Base-by-base conservation (phyloP, 2,888 invertebrate genomes). In the Ctena decussata region DNA sequence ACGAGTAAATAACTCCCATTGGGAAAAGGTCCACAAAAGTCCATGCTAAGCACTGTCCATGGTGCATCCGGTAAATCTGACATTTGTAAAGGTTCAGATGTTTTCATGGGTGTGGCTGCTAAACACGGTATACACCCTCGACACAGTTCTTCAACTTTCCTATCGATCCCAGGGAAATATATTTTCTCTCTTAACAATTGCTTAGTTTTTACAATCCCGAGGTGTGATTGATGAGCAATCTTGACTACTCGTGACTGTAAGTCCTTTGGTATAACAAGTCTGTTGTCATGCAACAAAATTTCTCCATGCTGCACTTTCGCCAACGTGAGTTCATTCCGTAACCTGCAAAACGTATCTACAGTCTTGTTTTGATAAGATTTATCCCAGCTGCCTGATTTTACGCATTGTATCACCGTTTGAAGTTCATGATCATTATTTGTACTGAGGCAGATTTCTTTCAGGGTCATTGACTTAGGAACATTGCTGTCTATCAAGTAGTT, bases 141-240 rank as follows among this genome's bases (percentile, higher is more conserved):
- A 11, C 82, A 69, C 1, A 46, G n/a, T 21, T 53, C 44, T n/a
- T 90, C 88, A 3, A 89, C 88, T 49, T 60, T 24, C 8, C 57
- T 79, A 53, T 89, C 82, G 0, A 92, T 84, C 5, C 84, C 80
- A 46, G 87, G 89, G 78, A 92, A 92, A 91, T 79, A 92, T 12
- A 86, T 87, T 69, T 85, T 91, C 30, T 81, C 82, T 27, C 82
- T 82, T 8, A 90, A 41, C 18, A 85, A 85, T 0, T 80, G 71
- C 80, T 91, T 93, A 5, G 89, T 91, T 35, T 74, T 49, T 12
- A 72, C 74, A 1, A 91, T 71, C 11, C 91, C 91, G 74, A 89
- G 89, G 65, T 93, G 92, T 18, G 91, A 85, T 72, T 88, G 85
- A 69, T 92, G 92, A 21, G 87, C 90, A 27, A 90, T 18, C 12